These are phyloP conservation scores for Zoanthus sansibaricus DNA, from an alignment of 92 coral and sea anemone genomes.

Conservation along the genomic window DNA sequence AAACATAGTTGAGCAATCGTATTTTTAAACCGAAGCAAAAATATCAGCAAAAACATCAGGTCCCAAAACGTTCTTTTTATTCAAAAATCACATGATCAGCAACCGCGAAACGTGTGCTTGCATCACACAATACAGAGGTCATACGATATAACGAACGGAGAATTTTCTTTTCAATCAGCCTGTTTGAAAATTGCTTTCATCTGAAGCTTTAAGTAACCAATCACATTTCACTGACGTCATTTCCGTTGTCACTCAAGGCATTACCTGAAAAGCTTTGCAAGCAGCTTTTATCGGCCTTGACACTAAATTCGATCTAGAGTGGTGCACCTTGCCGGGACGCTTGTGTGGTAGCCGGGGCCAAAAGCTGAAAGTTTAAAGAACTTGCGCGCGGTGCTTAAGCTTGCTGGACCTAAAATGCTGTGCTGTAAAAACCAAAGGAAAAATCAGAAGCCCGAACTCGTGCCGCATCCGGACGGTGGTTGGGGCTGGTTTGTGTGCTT, in stretches of 20 bases:
- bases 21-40: neutral
- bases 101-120: neutral
- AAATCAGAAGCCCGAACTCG: slow-evolving; percentile 73
- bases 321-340: neutral
- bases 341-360: neutral
- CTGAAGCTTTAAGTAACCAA: neutral
- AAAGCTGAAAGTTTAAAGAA: neutral
- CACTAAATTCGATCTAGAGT: neutral
- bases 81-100: slow-evolving; percentile 30
- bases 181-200: slow-evolving; percentile 8
- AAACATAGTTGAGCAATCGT: slow-evolving; percentile 21
- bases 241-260: slow-evolving; percentile 13
- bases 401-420: slow-evolving; percentile 49
- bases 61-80: neutral
- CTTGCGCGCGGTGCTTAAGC: too few relatives aligned
- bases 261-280: slow-evolving; percentile 3
- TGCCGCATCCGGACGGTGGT: slow-evolving; percentile 95
- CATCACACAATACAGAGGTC: neutral
- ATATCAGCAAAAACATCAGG: neutral
- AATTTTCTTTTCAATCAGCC: slow-evolving; percentile 37
- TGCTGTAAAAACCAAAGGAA: slow-evolving; percentile 77
- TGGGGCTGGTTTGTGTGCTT: slow-evolving; percentile 99
- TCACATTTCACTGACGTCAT: slow-evolving; percentile 33
- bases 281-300: neutral
- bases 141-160: slow-evolving; percentile 19